Percentiles rank a stretch among this genome's conserved stretches.
These are phyloP conservation scores for Nesogale talazaci DNA, from an alignment of 2,113 vertebrate species.

Conservation along the genomic window DNA sequence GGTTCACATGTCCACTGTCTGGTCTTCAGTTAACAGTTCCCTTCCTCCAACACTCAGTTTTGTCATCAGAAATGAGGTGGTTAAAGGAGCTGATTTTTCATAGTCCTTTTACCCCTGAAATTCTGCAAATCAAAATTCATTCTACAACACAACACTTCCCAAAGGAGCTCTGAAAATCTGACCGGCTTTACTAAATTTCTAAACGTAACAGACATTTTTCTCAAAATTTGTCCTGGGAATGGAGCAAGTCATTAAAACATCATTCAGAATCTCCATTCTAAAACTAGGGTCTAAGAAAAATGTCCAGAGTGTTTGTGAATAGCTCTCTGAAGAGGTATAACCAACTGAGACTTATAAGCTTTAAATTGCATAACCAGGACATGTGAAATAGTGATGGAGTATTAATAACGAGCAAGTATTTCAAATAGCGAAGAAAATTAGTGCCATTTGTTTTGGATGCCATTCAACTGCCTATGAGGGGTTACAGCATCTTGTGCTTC, in stretches of 20 bases:
- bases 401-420: slow-evolving; percentile 64
- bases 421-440: slow-evolving; percentile 14
- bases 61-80: neutral
- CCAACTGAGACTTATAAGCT: slow-evolving; percentile 11
- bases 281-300: slow-evolving; percentile 68
- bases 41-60: neutral
- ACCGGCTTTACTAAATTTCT: slow-evolving; percentile 56
- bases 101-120: neutral
- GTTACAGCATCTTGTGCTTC: slow-evolving; percentile 31
- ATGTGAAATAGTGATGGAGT: slow-evolving; percentile 23
- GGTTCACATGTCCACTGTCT: neutral
- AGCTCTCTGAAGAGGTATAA: slow-evolving; percentile 66
- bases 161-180: slow-evolving; percentile 26
- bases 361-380: slow-evolving; percentile 27
- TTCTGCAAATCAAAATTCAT: slow-evolving; percentile 35
- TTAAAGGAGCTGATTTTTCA: neutral
- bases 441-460: slow-evolving; percentile 54
- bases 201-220: slow-evolving; percentile 40
- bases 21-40: neutral
- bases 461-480: slow-evolving; percentile 18
- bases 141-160: slow-evolving; percentile 48
- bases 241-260: slow-evolving; percentile 65
- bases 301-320: slow-evolving; percentile 63
- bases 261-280: slow-evolving; percentile 61
- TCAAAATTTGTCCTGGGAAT: slow-evolving; percentile 56